Conservation (phyloP, 1,140 invertebrate species). For the Adoxophyes honmai region DNA sequence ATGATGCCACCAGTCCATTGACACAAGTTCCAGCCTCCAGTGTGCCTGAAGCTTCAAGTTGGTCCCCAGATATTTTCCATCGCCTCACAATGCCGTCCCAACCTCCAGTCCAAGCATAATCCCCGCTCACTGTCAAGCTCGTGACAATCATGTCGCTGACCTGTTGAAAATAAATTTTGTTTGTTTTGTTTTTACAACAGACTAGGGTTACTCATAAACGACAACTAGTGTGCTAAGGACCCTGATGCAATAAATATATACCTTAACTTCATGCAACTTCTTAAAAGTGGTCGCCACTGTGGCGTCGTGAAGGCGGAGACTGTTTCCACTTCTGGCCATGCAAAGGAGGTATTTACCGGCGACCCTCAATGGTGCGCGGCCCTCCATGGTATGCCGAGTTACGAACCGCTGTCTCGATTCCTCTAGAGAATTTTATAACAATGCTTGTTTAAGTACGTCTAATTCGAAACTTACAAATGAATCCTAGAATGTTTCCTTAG, state of each 20-base stretch:
- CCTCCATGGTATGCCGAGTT: conserved; percentile 60
- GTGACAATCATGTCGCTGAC: conserved; percentile 71
- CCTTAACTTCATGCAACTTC: conserved; percentile 59
- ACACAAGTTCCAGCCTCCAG: conserved; percentile 52
- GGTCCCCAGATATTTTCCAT: conserved; percentile 48
- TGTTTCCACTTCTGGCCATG: conserved; percentile 52
- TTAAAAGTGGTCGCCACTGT: conserved; percentile 51
- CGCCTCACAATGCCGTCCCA: conserved; percentile 58
- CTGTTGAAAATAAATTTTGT: conserved; percentile 32
- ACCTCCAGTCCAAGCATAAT: conserved; percentile 58
- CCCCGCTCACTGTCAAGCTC: conserved; percentile 40
- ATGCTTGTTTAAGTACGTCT: no score
- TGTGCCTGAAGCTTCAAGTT: conserved; percentile 48
- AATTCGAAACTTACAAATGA: no score
- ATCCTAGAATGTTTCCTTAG: no score
- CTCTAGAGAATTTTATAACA: no score
- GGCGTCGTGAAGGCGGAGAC: conserved; percentile 48
- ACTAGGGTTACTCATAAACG: no score
- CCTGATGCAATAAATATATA: conserved; percentile 16
- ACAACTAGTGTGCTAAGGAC: not conserved
- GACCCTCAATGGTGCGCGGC: conserved; percentile 48
- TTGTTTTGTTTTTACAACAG: no score
- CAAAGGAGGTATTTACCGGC: conserved; percentile 38
- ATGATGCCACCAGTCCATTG: conserved; percentile 40
- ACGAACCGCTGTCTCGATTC: conserved; percentile 57